Evolutionary conservation across 1,140 invertebrate species (phyloP).

Genomic region (Heliconius eleuchia): DNA sequence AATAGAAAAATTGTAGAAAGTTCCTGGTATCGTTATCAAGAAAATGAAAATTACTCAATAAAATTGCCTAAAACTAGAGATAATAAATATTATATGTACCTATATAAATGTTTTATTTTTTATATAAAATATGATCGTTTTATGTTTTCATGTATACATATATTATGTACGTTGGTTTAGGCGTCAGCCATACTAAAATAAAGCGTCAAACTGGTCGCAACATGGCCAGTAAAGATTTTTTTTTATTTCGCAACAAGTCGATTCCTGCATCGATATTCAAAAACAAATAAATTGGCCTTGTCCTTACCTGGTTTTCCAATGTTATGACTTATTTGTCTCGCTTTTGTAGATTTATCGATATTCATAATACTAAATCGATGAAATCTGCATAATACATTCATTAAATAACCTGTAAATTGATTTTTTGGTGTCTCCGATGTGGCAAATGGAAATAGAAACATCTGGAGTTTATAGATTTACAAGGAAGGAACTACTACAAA

Average conservation of each 20-base stretch:
- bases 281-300: slow-evolving; percentile 58
- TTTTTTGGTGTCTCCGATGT: slow-evolving; percentile 61
- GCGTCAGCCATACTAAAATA: slow-evolving; percentile 25
- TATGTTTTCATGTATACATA: neutral
- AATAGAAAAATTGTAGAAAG: no score
- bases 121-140: neutral
- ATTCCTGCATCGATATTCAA: slow-evolving; percentile 58
- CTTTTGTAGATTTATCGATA: slow-evolving; percentile 67
- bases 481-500: slow-evolving; percentile 65
- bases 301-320: slow-evolving; percentile 64
- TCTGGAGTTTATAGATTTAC: slow-evolving; percentile 49
- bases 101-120: neutral
- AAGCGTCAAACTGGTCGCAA: slow-evolving; percentile 30
- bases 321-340: slow-evolving; percentile 79
- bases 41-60: neutral
- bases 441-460: slow-evolving; percentile 56
- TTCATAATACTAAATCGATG: slow-evolving; percentile 63
- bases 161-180: slow-evolving; percentile 19
- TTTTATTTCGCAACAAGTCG: slow-evolving; percentile 51
- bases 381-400: slow-evolving; percentile 73
- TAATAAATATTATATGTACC: neutral
- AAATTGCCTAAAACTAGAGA: neutral
- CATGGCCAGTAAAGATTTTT: slow-evolving; percentile 36
- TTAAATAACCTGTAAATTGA: slow-evolving; percentile 73
- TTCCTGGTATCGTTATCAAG: no score